These are phyloP conservation scores for Ciconia nigra DNA, from an alignment of 2,797 vertebrate species.

Conservation along the genomic window DNA sequence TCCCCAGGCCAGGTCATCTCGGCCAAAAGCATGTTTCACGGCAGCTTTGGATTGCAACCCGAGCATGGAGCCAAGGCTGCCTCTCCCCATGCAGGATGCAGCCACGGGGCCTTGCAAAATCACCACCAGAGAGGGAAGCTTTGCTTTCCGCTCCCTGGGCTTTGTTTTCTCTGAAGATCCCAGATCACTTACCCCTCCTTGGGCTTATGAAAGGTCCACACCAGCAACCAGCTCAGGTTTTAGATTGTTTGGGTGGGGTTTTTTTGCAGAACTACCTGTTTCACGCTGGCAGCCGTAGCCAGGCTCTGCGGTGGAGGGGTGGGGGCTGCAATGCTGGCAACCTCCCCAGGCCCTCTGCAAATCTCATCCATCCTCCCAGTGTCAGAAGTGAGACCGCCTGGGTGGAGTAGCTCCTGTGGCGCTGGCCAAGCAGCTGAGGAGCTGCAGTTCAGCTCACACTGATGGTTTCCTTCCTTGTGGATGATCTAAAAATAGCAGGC, in stretches of 20 bases:
- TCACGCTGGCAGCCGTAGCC: not conserved
- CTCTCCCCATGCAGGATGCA: not conserved
- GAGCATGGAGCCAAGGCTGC: not conserved
- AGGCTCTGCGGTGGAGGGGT: not conserved
- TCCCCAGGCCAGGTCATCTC: not conserved
- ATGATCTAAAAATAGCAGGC: conserved; percentile 68
- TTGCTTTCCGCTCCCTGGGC: not conserved
- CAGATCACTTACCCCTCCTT: not conserved
- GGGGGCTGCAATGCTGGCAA: not conserved
- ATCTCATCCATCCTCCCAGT: not conserved
- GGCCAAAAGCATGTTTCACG: conserved; percentile 31
- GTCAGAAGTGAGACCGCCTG: not conserved
- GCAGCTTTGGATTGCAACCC: not conserved
- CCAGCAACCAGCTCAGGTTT: not conserved
- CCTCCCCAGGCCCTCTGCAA: not conserved
- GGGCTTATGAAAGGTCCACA: not conserved
- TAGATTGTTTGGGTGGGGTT: not conserved
- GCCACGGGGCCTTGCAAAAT: not conserved
- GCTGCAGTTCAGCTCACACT: conserved; percentile 15
- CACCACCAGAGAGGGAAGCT: not conserved
- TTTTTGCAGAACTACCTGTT: not conserved
- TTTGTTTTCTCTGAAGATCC: not conserved
- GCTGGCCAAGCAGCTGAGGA: not conserved
- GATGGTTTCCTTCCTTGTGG: conserved; percentile 61
- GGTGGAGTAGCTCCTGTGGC: not conserved